Conservation (phyloP, 2,797 vertebrate genomes). For the Euphonia xanthogaster region DNA sequence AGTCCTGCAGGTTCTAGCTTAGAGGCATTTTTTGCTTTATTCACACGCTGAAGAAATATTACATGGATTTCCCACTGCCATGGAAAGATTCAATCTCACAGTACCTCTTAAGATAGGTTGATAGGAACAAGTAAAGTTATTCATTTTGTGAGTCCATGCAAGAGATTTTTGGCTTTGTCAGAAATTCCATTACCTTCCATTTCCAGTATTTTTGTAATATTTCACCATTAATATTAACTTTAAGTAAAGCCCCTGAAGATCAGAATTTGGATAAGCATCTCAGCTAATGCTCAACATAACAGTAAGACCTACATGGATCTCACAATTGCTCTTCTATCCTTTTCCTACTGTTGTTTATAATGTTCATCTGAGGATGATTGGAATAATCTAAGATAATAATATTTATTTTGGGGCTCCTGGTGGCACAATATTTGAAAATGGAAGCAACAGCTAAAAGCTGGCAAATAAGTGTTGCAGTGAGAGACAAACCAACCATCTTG, state of each 20-base stretch:
- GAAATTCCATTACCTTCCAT: background rate
- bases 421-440: background rate
- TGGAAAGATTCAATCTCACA: background rate
- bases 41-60: fast-evolving
- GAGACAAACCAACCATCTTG: background rate
- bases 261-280: background rate
- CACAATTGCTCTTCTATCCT: background rate
- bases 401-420: background rate
- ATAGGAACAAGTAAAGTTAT: background rate
- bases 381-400: background rate
- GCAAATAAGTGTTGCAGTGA: background rate
- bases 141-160: background rate
- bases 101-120: background rate
- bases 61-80: background rate
- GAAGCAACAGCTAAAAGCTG: background rate
- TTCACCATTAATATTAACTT: background rate
- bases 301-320: background rate
- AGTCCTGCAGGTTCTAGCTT: background rate
- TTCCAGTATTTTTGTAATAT: background rate
- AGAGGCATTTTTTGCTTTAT: background rate
- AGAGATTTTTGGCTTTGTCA: background rate
- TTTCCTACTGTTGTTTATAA: background rate
- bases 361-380: background rate
- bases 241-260: background rate
- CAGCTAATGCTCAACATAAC: background rate